These are phyloP conservation scores for Peromyscus attwateri DNA, from an alignment of 2,797 vertebrate genomes.

Conservation along the genomic window DNA sequence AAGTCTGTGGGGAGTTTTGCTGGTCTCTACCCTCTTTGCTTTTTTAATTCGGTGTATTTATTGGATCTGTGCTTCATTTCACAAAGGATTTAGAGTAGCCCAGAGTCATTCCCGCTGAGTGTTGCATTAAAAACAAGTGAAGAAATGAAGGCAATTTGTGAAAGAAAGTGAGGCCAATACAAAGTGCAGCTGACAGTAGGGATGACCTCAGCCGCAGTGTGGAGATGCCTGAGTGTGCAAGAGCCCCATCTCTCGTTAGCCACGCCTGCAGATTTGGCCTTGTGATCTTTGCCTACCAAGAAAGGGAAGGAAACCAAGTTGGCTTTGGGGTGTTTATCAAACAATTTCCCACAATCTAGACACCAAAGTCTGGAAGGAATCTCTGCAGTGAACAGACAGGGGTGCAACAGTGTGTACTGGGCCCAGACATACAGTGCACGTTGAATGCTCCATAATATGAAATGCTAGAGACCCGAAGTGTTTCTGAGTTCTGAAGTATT, in stretches of 20 bases:
- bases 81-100: not conserved
- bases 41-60: not conserved
- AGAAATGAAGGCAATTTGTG: not conserved
- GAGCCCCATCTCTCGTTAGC: rapidly evolving
- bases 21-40: not conserved
- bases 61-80: not conserved
- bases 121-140: conserved; percentile 5
- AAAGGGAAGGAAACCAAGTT: not conserved
- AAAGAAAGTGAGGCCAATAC: not conserved
- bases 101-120: not conserved
- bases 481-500: not conserved
- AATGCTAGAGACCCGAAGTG: not conserved
- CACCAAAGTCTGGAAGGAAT: not conserved
- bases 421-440: not conserved
- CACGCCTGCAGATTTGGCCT: rapidly evolving
- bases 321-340: not conserved
- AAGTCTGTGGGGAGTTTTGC: not conserved
- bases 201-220: no score
- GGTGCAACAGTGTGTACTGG: rapidly evolving
- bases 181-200: not conserved
- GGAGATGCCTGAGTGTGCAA: rapidly evolving
- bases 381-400: not conserved
- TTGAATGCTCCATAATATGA: not conserved
- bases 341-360: not conserved
- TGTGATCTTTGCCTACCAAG: rapidly evolving